phyloP scores from a whole-genome alignment of 1,140 invertebrate species.

The Drosophila miranda region DNA sequence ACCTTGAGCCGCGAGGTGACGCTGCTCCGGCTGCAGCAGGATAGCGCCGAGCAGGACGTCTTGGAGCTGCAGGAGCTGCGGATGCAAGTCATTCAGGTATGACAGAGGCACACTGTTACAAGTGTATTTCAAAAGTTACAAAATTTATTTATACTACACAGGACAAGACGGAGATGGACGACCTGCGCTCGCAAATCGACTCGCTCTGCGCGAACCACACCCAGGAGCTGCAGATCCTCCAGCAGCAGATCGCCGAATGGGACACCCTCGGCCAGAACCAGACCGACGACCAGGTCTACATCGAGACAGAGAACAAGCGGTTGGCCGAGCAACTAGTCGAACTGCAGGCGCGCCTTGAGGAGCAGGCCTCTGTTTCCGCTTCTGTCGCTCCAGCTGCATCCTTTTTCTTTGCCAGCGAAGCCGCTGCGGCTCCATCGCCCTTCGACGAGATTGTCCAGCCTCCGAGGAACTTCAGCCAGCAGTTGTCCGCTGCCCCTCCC shows the following conservation, averaged over 20 bases:
- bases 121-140: no score
- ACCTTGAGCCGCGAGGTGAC: conserved; percentile 67
- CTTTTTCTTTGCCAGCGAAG: conserved; percentile 66
- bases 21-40: conserved; percentile 73
- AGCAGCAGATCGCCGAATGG: conserved; percentile 74
- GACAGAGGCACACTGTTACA: no score
- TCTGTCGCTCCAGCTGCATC: conserved; percentile 34
- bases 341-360: conserved; percentile 73
- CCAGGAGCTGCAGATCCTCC: conserved; percentile 65
- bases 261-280: conserved; percentile 79
- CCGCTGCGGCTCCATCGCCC: conserved; percentile 52
- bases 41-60: conserved; percentile 75
- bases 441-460: conserved; percentile 76
- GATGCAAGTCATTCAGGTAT: conserved; percentile 72
- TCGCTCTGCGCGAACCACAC: conserved; percentile 71
- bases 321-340: conserved; percentile 68
- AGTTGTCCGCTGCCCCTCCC: conserved; percentile 16
- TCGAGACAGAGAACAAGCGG: conserved; percentile 80
- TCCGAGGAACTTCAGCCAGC: conserved; percentile 18
- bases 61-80: conserved; percentile 75
- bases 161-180: conserved; percentile 80
- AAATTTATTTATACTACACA: no score
- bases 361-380: conserved; percentile 33
- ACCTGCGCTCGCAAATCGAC: conserved; percentile 72
- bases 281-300: conserved; percentile 77